Percentiles rank a stretch among this genome's conserved stretches.
Conservation (phyloP, 35 echinoderm and acorn worm species). For the Apostichopus californicus region DNA sequence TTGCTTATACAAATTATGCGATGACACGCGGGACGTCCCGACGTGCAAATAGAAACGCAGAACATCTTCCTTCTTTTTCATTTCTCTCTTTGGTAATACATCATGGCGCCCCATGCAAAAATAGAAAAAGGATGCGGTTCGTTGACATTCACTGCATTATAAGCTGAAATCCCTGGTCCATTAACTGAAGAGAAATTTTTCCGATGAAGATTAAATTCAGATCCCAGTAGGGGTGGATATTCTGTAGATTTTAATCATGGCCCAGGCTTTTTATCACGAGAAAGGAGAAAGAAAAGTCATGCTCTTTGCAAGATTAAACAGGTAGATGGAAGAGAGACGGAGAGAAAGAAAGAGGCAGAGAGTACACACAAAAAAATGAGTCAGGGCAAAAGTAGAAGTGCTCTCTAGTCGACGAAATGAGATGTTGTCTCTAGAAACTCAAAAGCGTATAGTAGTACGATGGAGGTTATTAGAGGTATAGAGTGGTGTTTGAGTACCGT, state of each 20-base stretch:
- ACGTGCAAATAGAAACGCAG: constrained; percentile 15
- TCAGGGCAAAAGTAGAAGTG: not conserved
- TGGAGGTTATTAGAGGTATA: not conserved
- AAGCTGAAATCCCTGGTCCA: constrained; percentile 16
- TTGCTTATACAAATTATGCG: constrained; percentile 29
- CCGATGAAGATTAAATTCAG: constrained; percentile 4
- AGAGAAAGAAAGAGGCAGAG: not conserved
- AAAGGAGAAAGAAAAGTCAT: constrained; percentile 3
- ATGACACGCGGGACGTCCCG: constrained; percentile 37
- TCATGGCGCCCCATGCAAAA: not conserved
- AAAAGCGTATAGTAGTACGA: not conserved
- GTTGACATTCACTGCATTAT: constrained; percentile 4
- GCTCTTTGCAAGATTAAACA: constrained; percentile 34
- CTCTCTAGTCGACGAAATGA: not conserved
- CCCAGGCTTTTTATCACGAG: not conserved
- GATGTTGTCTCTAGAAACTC: not conserved
- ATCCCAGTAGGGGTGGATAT: constrained; percentile 20
- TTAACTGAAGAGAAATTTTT: constrained; percentile 11
- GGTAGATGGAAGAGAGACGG: not conserved
- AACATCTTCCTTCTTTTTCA: not conserved
- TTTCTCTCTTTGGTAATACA: not conserved
- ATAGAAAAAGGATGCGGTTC: not conserved
- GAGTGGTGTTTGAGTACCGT: not conserved
- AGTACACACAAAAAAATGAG: not conserved
- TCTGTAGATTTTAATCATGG: constrained; percentile 11